These are phyloP conservation scores for Leptopilina drosophilae DNA, from an alignment of 2,888 invertebrate genomes.

Conservation along the genomic window DNA sequence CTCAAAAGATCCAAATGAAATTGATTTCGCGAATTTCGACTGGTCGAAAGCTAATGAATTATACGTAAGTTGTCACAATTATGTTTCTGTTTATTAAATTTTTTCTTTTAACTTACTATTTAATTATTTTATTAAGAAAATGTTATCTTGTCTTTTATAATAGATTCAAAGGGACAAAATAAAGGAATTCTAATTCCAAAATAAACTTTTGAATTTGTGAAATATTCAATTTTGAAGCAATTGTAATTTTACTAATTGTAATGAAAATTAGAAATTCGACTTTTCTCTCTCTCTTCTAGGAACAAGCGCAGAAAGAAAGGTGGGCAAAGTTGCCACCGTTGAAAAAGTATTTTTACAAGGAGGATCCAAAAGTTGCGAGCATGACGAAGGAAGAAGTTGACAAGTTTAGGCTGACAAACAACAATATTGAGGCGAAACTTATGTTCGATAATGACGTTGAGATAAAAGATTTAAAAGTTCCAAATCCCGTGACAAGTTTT, in stretches of 20 bases:
- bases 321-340: slow-evolving; percentile 84
- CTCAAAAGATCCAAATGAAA: not conserved
- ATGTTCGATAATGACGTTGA: slow-evolving; percentile 80
- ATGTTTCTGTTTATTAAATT: too few relatives aligned
- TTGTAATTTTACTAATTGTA: too few relatives aligned
- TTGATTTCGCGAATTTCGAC: slow-evolving; percentile 75
- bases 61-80: slow-evolving; percentile 71
- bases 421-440: slow-evolving; percentile 86
- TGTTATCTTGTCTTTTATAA: too few relatives aligned
- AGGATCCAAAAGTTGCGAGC: slow-evolving; percentile 84
- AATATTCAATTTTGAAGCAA: too few relatives aligned
- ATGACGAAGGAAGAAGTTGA: slow-evolving; percentile 83
- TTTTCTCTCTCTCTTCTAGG: slow-evolving; percentile 54
- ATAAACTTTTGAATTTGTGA: slow-evolving; percentile 1
- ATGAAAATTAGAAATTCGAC: not conserved
- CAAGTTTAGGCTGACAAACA: slow-evolving; percentile 82
- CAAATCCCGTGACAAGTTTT: slow-evolving; percentile 89
- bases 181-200: too few relatives aligned
- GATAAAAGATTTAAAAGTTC: slow-evolving; percentile 77
- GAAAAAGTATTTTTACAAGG: slow-evolving; percentile 89
- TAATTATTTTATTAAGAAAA: too few relatives aligned
- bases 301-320: slow-evolving; percentile 77
- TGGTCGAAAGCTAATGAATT: slow-evolving; percentile 80
- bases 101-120: too few relatives aligned
- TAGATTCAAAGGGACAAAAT: too few relatives aligned